Percentiles rank a stretch among this genome's conserved stretches.
These are phyloP conservation scores for Brachypalpus laphriformis DNA, from an alignment of 2,888 invertebrate species.

Conservation along the genomic window DNA sequence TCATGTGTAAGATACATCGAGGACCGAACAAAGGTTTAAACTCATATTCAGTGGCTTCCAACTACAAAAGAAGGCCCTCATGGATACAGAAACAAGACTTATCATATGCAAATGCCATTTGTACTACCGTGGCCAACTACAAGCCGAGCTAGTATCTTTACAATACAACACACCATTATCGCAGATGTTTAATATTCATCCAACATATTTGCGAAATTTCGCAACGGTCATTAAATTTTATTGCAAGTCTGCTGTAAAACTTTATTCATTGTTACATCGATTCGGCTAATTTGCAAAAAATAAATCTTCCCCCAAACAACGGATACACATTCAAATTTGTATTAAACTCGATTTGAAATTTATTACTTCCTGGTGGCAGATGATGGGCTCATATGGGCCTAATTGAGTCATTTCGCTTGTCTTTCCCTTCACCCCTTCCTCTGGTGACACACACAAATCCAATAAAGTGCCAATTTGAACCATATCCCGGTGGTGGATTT, in stretches of 20 bases:
- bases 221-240: conserved; percentile 67
- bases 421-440: conserved; percentile 47
- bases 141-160: neutral
- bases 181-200: conserved; percentile 53
- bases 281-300: conserved; percentile 27
- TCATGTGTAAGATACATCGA: too few relatives aligned
- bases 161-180: conserved; percentile 13
- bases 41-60: too few relatives aligned
- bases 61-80: too few relatives aligned
- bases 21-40: too few relatives aligned
- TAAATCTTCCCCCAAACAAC: neutral
- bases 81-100: too few relatives aligned
- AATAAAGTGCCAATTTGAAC: conserved; percentile 20
- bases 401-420: conserved; percentile 67
- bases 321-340: conserved; percentile 61
- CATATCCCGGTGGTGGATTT: conserved; percentile 6
- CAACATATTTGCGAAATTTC: conserved; percentile 57
- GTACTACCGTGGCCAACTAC: too few relatives aligned
- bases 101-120: too few relatives aligned
- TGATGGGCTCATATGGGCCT: conserved; percentile 53
- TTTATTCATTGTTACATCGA: conserved; percentile 22
- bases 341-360: conserved; percentile 54
- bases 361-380: conserved; percentile 67
- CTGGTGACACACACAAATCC: neutral
- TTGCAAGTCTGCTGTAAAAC: conserved; percentile 47